Percentiles rank a stretch among this genome's conserved stretches.
These are phyloP conservation scores for Catharus fuscescens DNA, from an alignment of 2,113 vertebrate species.

Conservation along the genomic window DNA sequence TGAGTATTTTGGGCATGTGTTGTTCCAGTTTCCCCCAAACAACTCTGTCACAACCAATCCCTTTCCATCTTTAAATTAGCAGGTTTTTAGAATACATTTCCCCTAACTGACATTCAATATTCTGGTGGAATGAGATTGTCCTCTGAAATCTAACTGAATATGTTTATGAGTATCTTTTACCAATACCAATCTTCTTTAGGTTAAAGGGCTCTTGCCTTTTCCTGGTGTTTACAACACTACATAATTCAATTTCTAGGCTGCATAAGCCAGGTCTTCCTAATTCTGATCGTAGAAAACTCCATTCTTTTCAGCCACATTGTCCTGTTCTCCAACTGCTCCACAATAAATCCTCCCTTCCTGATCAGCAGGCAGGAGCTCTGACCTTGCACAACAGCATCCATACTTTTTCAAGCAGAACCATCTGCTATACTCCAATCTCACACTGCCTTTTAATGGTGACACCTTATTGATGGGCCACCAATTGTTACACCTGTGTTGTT, in stretches of 20 bases:
- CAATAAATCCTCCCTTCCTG: neutral
- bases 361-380: neutral
- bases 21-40: neutral
- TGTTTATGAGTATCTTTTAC: neutral
- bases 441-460: neutral
- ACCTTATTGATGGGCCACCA: neutral
- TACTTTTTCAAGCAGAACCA: neutral
- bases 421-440: neutral
- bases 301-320: neutral
- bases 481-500: neutral
- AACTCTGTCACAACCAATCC: neutral
- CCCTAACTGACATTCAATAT: neutral
- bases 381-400: neutral
- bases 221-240: neutral
- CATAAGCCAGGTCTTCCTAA: neutral
- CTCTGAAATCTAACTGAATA: neutral
- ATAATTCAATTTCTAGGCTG: neutral
- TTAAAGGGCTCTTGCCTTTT: neutral
- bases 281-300: neutral
- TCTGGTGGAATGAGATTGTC: neutral
- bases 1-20: neutral
- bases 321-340: neutral
- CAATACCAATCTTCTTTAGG: neutral
- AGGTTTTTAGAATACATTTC: neutral
- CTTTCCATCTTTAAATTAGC: neutral